Evolutionary conservation across 2,888 invertebrate genomes (phyloP), one percentile per base, ranked within the genome.

Genomic region (Pristionchus maxplancki): DNA sequence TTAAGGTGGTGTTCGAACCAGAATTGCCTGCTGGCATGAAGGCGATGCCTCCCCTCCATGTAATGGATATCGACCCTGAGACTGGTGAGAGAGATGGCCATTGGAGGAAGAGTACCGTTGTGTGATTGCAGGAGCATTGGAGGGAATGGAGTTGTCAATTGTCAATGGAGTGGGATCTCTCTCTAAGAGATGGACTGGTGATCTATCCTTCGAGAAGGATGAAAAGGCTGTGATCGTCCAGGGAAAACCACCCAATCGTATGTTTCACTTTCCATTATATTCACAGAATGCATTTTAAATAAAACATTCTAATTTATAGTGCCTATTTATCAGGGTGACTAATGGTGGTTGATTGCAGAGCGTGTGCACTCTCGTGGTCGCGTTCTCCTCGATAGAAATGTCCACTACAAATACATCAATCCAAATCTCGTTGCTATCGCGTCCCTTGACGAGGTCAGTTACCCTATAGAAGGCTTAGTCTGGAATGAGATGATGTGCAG

Each of bases 341-440:
- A 13, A 81, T 53, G 58, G 11, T 67, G 86, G 53, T 6, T 87
- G 15, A 83, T 90, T 90, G 89, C 88, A 94, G 95, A 96, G 92
- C 95, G 95, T 91, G 97, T 97, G 28, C 98, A 98, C 95, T 98
- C 98, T 0, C 97, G 98, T 95, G 99, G 99, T 40, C 96, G 98
- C 91, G 98, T 98, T 85, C 96, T 99, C 91, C 97, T 97, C 58
- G 99, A 99, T 96, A 96, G 99, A 90, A 97, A 97, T 93, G 99
- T 99, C 88, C 96, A 99, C 62, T 99, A 99, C 96, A 99, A 99
- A 95, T 99, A 99, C 95, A 96, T 97, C 92, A 99, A 99, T 96
- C 99, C 99, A 48, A 99, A 99, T 96, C 96, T 99, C 91, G 96
- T 98, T 90, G 91, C 91, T 1, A 71, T 91, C 31, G 90, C 91